Evolutionary conservation across 1,140 invertebrate genomes (phyloP).

Genomic region (Apocrypta bakeri): DNA sequence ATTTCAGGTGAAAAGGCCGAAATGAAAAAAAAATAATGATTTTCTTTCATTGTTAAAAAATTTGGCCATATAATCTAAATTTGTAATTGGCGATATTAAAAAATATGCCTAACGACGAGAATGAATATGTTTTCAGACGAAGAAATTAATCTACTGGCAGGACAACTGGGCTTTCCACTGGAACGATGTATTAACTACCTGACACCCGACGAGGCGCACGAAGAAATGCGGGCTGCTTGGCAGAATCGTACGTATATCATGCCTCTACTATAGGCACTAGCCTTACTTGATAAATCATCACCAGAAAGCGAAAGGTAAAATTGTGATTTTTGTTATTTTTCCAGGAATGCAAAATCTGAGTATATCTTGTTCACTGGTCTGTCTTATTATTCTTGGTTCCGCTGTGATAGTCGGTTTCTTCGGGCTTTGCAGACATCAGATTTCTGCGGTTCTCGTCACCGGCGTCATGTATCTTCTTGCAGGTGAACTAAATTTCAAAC

Average conservation of each 20-base stretch:
- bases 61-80: no score
- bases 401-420: conserved; percentile 89
- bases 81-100: no score
- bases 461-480: conserved; percentile 94
- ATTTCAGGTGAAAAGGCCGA: no score
- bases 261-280: no score
- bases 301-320: no score
- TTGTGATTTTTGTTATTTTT: no score
- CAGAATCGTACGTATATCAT: conserved; percentile 87
- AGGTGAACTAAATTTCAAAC: conserved; percentile 82
- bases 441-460: conserved; percentile 91
- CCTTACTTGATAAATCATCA: no score
- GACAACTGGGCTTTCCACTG: conserved; percentile 80
- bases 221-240: conserved; percentile 85
- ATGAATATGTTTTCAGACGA: conserved; percentile 74
- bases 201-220: conserved; percentile 77
- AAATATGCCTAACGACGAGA: no score
- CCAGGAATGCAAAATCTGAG: conserved; percentile 95
- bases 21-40: no score
- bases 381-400: conserved; percentile 88
- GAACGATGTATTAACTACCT: conserved; percentile 86
- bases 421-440: conserved; percentile 89
- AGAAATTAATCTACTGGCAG: conserved; percentile 78
- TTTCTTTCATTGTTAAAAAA: no score
- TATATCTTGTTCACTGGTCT: conserved; percentile 92